A percentile compares a stretch with the other conserved stretches of the same genome.
phyloP scores from a whole-genome alignment of 2,113 vertebrate species.

The Heptranchias perlo region DNA sequence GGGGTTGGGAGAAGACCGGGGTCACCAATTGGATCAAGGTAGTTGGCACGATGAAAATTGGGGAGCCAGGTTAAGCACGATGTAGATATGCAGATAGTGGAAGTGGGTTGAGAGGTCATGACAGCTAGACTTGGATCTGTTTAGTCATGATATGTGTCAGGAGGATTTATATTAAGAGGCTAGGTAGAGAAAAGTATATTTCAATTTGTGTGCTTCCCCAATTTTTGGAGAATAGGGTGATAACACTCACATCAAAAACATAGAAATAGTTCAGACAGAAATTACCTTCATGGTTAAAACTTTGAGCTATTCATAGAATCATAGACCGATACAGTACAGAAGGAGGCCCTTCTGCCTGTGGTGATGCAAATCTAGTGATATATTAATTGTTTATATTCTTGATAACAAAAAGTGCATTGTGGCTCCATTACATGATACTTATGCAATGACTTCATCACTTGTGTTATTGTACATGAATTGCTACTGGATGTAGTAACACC shows the following conservation, averaged over 20 bases:
- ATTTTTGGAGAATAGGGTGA: not conserved
- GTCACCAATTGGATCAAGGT: not conserved
- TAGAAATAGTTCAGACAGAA: not conserved
- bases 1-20: too few relatives aligned
- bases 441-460: not conserved
- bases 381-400: not conserved
- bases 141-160: not conserved
- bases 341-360: too few relatives aligned
- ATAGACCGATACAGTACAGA: not conserved
- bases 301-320: not conserved
- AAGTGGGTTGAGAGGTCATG: not conserved
- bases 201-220: not conserved
- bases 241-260: not conserved
- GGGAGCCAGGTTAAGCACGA: not conserved
- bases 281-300: not conserved
- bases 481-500: not conserved
- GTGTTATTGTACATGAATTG: not conserved
- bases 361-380: not conserved
- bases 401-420: not conserved
- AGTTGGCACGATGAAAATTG: not conserved
- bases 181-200: not conserved
- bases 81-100: not conserved
- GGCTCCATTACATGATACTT: not conserved
- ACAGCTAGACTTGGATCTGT: not conserved
- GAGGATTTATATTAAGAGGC: not conserved